phyloP scores from a whole-genome alignment of 2,113 vertebrate species.

The Gadus chalcogrammus region DNA sequence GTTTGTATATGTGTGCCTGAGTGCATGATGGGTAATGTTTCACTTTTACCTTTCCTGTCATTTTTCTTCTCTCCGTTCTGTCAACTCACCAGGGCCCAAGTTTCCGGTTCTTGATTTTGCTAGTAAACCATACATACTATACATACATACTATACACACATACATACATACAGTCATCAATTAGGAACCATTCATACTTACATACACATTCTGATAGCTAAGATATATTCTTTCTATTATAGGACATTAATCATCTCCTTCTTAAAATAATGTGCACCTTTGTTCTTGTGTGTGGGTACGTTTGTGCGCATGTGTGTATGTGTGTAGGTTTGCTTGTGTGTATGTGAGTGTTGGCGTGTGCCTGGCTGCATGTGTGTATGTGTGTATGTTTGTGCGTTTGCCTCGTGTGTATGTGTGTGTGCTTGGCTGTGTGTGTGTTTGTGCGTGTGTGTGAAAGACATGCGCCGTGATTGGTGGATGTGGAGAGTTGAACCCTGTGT shows the following conservation, averaged over 20 bases:
- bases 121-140: no score
- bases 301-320: no score
- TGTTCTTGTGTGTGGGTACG: no score
- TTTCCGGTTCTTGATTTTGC: not conserved
- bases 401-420: not conserved
- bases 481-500: slow-evolving; percentile 33
- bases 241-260: no score
- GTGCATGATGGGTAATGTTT: not conserved
- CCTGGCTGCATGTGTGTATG: not conserved
- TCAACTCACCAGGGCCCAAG: not conserved
- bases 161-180: no score
- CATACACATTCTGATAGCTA: no score
- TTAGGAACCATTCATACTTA: no score
- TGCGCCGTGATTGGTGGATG: slow-evolving; percentile 1
- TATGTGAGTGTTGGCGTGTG: not conserved
- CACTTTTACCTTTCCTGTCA: not conserved
- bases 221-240: no score
- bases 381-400: not conserved
- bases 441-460: not conserved
- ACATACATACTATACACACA: not conserved
- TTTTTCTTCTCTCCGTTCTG: not conserved
- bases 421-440: not conserved
- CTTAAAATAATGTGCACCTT: no score
- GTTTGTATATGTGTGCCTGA: not conserved
- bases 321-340: no score